Evolutionary conservation across 35 echinoderm and acorn worm genomes (phyloP).

Genomic region (Ophioderma brevispina): DNA sequence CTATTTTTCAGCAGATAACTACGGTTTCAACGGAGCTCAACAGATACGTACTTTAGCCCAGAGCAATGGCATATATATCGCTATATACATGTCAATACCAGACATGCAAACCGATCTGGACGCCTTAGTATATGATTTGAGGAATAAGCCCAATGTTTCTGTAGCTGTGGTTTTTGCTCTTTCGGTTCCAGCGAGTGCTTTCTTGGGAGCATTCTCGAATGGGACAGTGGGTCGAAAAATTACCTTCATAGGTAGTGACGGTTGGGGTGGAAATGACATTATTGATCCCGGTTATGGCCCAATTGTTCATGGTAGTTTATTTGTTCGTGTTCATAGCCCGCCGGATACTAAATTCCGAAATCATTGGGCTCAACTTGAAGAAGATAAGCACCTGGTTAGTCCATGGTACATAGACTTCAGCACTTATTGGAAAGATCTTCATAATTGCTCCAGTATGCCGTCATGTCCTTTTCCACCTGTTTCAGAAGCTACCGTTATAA

Average conservation of each 20-base stretch:
- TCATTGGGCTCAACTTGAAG: background rate
- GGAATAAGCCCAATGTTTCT: background rate
- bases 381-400: background rate
- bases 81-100: background rate
- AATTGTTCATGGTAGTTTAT: background rate
- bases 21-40: constrained; percentile 24
- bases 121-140: constrained; percentile 7
- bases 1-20: constrained; percentile 14
- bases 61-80: constrained; percentile 31
- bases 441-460: background rate
- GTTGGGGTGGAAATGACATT: background rate
- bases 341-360: background rate
- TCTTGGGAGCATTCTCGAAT: background rate
- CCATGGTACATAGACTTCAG: background rate
- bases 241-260: background rate
- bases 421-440: background rate
- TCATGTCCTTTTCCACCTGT: constrained; percentile 2
- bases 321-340: background rate
- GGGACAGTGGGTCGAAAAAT: background rate
- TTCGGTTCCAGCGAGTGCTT: background rate
- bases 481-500: background rate
- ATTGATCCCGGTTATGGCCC: background rate
- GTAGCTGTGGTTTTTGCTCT: constrained; percentile 1
- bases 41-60: background rate
- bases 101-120: background rate